Base-by-base conservation (phyloP, 2,113 vertebrate genomes). In the Microcebus ravelobensis region DNA sequence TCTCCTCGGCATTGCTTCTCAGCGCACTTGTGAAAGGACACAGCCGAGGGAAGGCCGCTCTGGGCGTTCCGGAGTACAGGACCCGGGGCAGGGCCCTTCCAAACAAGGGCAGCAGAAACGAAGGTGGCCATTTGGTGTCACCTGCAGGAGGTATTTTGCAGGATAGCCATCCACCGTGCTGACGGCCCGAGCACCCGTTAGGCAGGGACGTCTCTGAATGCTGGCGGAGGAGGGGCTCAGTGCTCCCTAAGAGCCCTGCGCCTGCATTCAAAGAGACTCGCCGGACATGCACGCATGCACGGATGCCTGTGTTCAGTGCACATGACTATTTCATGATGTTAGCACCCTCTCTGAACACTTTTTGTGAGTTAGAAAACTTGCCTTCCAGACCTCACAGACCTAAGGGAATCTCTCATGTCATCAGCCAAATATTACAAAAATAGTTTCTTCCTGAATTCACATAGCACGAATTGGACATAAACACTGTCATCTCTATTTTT, bases 31-130 rank as follows among this genome's bases (percentile, higher is more conserved):
- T 8, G 6, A 15, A 17, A 74, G 8, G 21, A 4, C 13, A 65
- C 0, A 36, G 21, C 6, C 5, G 42, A 7, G 4, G 6, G 5
- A 15, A 39, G 3, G 21, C 8, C 0, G 18, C 52, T 25, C 48
- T 59, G 15, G 21, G 0, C 1, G 17, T 59, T 14, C 57, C 6
- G 42, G 23, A 87, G 21, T 13, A 8, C 4, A 76, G 45, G 13
- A 9, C 25, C 59, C 25, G 50, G 48, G 17, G 5, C 1, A 29
- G 9, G 34, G 29, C 0, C 21, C 4, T 15, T 57, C 11, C 45
- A 42, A 65, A 36, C 2, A 0, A 14, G 2, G 27, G 50, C 12
- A 65, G 20, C 6, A 45, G 36, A 48, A 55, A 42, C 14, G 25
- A 1, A 12, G 36, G 55, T 6, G 9, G 5, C 25, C 10, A 6